Base-by-base conservation (phyloP, 2,888 invertebrate species). In the Drosophila mayaguana region DNA sequence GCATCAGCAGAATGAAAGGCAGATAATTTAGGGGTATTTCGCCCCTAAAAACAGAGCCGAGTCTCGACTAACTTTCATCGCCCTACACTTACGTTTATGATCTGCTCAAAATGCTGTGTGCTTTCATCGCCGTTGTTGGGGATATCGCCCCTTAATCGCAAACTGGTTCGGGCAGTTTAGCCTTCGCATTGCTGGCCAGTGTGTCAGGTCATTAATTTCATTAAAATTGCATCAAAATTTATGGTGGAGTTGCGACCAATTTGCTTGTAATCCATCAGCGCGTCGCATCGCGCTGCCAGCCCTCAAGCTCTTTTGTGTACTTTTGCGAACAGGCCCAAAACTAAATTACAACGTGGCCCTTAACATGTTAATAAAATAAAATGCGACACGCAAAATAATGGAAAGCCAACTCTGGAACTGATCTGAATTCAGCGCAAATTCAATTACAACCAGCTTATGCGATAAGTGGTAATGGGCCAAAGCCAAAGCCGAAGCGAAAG, bases 331-430 rank as follows among this genome's bases (percentile, higher is more conserved):
- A 45, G 56, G 34, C 55, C 42, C 56, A 56, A 60, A 65, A 72
- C 84, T 79, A 80, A 88, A 86, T 88, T 88, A 86, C 83, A 81
- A 78, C 60, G 69, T 80, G 86, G 64, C 62, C 72, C 81, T 69
- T 77, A 88, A 88, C 86, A 88, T 87, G 81, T 87, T 87, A 87
- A 87, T 86, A 86, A 86, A 83, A 86, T 76, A 66, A 74, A 81
- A 78, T 67, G 67, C 50, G 60, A 66, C 75, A 86, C 71, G 81
- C 63, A 77, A 74, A 75, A 60, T 65, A 75, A 56, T 57, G 42
- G 34, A 74, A 60, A 36, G 53, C 46, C 46, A 18, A 51, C 51
- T 48, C 12, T 45, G 56, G 16, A 28, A 18, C 32, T 20, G 18
- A 48, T 46, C 48, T 32, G 16, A 53, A 53, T 45, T 59, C 51